Conservation (phyloP, 1,140 invertebrate species). For the Andricus grossulariae region DNA sequence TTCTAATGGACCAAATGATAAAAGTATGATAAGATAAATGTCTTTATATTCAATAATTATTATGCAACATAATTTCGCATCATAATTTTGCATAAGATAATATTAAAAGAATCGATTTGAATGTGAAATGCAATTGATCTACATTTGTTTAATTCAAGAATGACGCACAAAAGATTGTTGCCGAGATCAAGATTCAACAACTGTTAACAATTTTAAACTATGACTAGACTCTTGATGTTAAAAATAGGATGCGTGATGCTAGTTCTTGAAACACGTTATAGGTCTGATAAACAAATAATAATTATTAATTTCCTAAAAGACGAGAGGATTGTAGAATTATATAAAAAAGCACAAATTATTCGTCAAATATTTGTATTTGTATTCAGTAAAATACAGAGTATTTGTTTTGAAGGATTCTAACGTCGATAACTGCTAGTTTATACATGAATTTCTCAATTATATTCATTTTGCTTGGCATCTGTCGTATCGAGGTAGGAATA, state of each 20-base stretch:
- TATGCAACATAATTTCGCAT: too few species aligned
- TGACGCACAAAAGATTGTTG: not conserved
- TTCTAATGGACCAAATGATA: slow-evolving; percentile 5
- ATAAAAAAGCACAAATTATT: slow-evolving; percentile 7
- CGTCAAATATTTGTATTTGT: slow-evolving; percentile 25
- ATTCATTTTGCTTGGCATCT: not conserved
- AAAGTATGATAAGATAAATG: not conserved
- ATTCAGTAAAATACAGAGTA: slow-evolving; percentile 23
- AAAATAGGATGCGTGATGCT: not conserved
- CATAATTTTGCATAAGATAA: too few species aligned
- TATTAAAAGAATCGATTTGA: too few species aligned
- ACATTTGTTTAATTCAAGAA: too few species aligned
- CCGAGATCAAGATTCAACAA: not conserved
- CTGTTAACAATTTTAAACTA: not conserved
- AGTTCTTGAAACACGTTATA: not conserved
- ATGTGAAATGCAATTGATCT: too few species aligned
- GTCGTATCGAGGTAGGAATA: not conserved
- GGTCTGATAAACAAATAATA: slow-evolving; percentile 7
- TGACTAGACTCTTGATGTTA: not conserved
- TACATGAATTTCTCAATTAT: slow-evolving; percentile 1
- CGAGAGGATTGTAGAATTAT: not conserved
- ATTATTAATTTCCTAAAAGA: not conserved
- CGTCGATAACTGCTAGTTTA: slow-evolving; percentile 8
- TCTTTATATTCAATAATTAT: too few species aligned
- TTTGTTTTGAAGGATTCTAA: slow-evolving; percentile 12